A percentile compares a stretch with the other conserved stretches of the same genome.
Conservation (phyloP, 2,113 vertebrate species). For the Cinclus cinclus region DNA sequence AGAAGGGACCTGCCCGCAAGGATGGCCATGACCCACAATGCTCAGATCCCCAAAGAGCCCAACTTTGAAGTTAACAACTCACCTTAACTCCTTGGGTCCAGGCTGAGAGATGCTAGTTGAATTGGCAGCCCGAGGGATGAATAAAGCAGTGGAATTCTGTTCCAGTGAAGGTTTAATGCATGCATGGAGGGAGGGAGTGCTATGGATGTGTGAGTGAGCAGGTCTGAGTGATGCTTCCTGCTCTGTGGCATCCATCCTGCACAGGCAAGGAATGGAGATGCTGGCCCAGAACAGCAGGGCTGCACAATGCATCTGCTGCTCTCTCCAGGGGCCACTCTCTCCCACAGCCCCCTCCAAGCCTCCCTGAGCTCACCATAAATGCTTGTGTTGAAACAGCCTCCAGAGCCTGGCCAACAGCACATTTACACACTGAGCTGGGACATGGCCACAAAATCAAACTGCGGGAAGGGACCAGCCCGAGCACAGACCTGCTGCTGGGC, state of each 20-base stretch:
- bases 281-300: background rate
- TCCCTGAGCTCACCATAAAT: background rate
- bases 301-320: background rate
- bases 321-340: background rate
- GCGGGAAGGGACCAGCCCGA: background rate
- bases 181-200: background rate
- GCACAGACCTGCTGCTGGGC: background rate
- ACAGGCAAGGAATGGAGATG: background rate
- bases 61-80: background rate
- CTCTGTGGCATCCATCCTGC: background rate
- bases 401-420: background rate
- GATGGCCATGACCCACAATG: background rate
- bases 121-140: background rate
- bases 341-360: background rate
- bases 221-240: background rate
- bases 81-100: constrained; percentile 7
- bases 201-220: background rate
- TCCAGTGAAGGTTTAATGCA: background rate
- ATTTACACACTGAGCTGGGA: background rate
- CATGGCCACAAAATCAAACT: background rate
- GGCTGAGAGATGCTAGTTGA: background rate
- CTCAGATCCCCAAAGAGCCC: background rate
- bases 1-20: background rate
- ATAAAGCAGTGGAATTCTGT: background rate
- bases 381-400: background rate